Conservation (phyloP, 2,888 invertebrate genomes). For the Gymnocheta viridis region DNA sequence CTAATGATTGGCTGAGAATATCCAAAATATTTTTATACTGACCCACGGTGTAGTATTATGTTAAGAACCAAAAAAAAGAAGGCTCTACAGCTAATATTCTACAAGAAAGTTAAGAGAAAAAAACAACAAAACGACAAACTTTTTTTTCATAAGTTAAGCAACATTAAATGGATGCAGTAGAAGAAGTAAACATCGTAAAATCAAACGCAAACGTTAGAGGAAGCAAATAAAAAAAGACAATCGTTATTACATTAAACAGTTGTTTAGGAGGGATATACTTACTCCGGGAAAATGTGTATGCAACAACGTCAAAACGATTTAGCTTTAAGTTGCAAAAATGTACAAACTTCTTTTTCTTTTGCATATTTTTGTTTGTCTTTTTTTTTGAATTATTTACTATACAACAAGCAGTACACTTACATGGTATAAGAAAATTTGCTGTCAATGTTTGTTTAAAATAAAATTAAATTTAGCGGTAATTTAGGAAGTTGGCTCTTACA, state of each 20-base stretch:
- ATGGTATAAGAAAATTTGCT: constrained; percentile 31
- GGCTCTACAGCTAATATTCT: constrained; percentile 25
- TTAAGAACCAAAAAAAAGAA: not conserved
- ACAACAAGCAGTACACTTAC: not conserved
- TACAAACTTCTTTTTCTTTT: not conserved
- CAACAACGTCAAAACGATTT: constrained; percentile 63
- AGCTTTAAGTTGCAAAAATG: constrained; percentile 56
- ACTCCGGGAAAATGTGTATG: constrained; percentile 36
- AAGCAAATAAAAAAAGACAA: constrained; percentile 55
- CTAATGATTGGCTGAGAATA: too few species aligned
- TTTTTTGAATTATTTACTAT: constrained; percentile 47
- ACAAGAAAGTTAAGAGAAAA: constrained; percentile 17
- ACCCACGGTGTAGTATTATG: not conserved
- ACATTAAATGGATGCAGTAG: constrained; percentile 31
- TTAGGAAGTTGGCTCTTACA: constrained; percentile 44
- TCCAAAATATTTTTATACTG: not conserved
- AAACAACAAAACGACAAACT: constrained; percentile 39
- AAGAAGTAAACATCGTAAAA: constrained; percentile 46
- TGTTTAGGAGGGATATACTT: constrained; percentile 48
- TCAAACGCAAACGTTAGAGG: constrained; percentile 44
- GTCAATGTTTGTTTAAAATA: constrained; percentile 58
- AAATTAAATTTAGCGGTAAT: constrained; percentile 57
- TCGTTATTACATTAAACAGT: constrained; percentile 65
- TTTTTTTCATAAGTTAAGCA: constrained; percentile 6
- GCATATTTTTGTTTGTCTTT: constrained; percentile 50